Conservation (phyloP, 2,797 vertebrate genomes). For the Selene dorsalis region DNA sequence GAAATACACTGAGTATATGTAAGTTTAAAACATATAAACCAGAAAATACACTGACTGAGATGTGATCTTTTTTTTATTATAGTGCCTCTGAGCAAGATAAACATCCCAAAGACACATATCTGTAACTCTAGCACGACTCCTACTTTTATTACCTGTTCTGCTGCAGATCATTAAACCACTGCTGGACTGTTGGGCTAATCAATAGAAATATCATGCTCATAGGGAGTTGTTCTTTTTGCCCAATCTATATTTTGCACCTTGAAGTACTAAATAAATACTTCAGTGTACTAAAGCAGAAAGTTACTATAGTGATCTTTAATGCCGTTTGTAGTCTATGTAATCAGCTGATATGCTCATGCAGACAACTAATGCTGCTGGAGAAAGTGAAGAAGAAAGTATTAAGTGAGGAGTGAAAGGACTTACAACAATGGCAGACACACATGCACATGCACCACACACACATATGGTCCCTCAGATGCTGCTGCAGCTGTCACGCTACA, state of each 20-base stretch:
- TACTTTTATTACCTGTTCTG: neutral
- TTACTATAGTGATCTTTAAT: neutral
- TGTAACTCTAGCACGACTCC: neutral
- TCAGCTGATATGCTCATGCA: neutral
- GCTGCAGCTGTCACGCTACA: slow-evolving; percentile 56
- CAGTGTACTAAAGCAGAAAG: neutral
- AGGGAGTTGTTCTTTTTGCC: neutral
- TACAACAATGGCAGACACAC: neutral
- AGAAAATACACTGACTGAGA: too few relatives aligned
- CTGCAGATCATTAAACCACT: neutral
- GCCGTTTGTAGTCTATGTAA: neutral
- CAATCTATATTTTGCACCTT: slow-evolving; percentile 4
- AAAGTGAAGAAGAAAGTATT: neutral
- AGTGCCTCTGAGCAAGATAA: neutral
- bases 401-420: neutral
- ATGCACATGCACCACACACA: neutral
- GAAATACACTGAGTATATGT: neutral
- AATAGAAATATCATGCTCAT: neutral
- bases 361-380: neutral
- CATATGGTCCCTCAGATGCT: slow-evolving; percentile 50
- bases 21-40: neutral
- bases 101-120: neutral
- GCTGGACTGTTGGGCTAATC: neutral
- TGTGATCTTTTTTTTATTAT: neutral
- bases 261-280: neutral